Percentiles rank a stretch among this genome's conserved stretches.
Evolutionary conservation across 1,140 invertebrate species (phyloP).

Genomic region (Antheraea pernyi): DNA sequence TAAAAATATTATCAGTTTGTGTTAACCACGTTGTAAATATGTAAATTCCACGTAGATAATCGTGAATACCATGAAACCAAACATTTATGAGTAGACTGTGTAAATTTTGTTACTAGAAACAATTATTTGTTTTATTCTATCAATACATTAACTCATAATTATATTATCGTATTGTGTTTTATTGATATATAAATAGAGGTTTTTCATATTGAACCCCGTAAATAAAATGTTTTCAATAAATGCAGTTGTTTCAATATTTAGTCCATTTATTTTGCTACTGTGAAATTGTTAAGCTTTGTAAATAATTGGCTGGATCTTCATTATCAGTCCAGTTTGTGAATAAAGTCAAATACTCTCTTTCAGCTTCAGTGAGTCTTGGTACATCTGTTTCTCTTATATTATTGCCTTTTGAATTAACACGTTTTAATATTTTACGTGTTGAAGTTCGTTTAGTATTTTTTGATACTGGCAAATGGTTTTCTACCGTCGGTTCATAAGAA

Average conservation of each 20-base stretch:
- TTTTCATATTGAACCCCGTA: constrained; percentile 64
- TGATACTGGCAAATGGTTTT: background rate
- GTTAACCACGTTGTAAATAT: constrained; percentile 72
- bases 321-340: constrained; percentile 63
- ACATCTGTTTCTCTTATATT: constrained; percentile 9
- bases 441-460: background rate
- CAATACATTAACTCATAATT: constrained; percentile 46
- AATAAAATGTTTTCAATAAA: constrained; percentile 70
- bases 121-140: constrained; percentile 59
- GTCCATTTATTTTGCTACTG: background rate
- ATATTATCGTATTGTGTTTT: constrained; percentile 65
- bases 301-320: constrained; percentile 47
- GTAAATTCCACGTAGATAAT: constrained; percentile 72
- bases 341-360: constrained; percentile 55
- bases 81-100: constrained; percentile 71
- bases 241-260: constrained; percentile 21
- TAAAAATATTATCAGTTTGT: constrained; percentile 67
- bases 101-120: constrained; percentile 69
- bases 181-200: constrained; percentile 51
- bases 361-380: constrained; percentile 32
- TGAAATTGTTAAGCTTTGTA: constrained; percentile 29
- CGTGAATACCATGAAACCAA: constrained; percentile 75
- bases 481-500: constrained; percentile 23
- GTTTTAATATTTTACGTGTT: background rate
- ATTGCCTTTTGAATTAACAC: background rate